Evolutionary conservation across 2,797 vertebrate species (phyloP).

Genomic region (Sylvia borin): DNA sequence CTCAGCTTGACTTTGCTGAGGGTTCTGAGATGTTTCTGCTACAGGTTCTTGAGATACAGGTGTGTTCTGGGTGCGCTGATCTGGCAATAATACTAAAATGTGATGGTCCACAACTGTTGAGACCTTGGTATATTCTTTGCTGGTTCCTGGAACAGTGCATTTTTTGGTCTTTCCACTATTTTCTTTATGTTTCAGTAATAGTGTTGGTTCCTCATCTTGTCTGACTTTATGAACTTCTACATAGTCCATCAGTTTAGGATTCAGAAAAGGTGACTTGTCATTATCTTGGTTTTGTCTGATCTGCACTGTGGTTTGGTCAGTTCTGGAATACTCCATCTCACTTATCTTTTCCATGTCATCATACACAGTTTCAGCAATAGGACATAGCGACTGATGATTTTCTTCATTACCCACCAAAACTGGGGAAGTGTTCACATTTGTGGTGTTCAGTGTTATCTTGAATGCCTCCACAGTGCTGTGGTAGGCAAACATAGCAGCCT

Average conservation of each 20-base stretch:
- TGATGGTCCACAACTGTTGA: conserved; percentile 78
- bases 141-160: conserved; percentile 6
- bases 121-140: conserved; percentile 88
- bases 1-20: conserved; percentile 50
- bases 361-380: conserved; percentile 7
- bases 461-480: conserved; percentile 73
- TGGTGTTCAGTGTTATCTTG: conserved; percentile 23
- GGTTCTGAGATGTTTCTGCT: conserved; percentile 1
- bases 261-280: conserved; percentile 30
- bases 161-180: conserved; percentile 32
- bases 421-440: conserved; percentile 1
- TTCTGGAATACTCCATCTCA: conserved; percentile 34
- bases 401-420: conserved; percentile 53
- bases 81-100: conserved; percentile 83
- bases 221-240: conserved; percentile 89
- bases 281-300: conserved; percentile 34
- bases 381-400: not conserved
- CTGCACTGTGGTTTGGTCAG: conserved; percentile 33
- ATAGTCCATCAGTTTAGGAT: conserved; percentile 78
- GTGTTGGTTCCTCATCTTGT: conserved; percentile 77
- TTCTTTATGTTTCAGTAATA: conserved; percentile 79
- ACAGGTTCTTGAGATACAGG: conserved; percentile 56
- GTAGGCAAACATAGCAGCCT: conserved; percentile 70
- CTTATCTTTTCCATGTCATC: not conserved
- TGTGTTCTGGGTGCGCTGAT: conserved; percentile 34